Evolutionary conservation across 1,140 invertebrate genomes (phyloP).

Genomic region (Sarcophaga peregrina): DNA sequence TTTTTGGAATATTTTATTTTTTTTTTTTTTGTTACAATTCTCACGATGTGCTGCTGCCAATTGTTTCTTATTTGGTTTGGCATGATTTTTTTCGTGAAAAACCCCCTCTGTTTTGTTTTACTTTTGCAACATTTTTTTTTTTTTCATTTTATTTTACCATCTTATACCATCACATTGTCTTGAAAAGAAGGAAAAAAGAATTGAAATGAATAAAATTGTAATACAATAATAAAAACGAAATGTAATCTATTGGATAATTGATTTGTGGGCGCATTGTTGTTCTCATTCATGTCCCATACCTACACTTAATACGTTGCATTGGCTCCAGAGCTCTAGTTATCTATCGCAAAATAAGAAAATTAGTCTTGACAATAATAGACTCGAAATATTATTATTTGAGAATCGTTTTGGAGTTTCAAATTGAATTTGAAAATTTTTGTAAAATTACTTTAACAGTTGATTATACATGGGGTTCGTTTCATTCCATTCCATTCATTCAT

Average conservation of each 20-base stretch:
- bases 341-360: not conserved
- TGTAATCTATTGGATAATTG: conserved; percentile 32
- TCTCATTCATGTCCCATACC: not conserved
- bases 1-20: not conserved
- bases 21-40: conserved; percentile 19
- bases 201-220: not conserved
- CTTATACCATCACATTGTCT: not conserved
- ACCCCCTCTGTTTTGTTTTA: too few species aligned
- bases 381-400: conserved; percentile 19
- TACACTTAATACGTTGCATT: not conserved
- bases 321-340: conserved; percentile 31
- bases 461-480: not conserved
- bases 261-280: conserved; percentile 36
- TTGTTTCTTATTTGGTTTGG: conserved; percentile 17
- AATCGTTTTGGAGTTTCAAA: not conserved
- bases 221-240: conserved; percentile 22
- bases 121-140: not conserved
- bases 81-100: not conserved
- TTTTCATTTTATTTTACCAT: not conserved
- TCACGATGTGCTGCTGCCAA: conserved; percentile 11
- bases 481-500: too few species aligned
- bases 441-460: not conserved
- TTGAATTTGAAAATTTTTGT: conserved; percentile 1
- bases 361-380: conserved; percentile 40
- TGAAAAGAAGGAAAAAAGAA: not conserved